Conservation (phyloP, 2,113 vertebrate genomes). For the Crotalus tigris region DNA sequence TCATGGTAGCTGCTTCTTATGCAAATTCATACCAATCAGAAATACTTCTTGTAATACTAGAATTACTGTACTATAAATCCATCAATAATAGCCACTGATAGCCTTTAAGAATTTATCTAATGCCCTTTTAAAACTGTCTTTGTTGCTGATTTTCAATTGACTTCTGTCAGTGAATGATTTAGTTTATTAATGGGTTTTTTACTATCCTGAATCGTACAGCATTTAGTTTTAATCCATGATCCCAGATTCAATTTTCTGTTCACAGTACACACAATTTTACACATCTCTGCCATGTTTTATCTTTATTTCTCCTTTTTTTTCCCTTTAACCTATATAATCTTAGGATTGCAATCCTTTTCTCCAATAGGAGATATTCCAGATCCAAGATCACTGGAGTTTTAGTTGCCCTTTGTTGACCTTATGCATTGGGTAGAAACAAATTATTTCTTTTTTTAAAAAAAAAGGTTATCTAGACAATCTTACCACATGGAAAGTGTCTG, state of each 20-base stretch:
- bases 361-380: not conserved
- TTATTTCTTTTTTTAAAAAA: not conserved
- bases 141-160: not conserved
- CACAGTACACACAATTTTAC: not conserved
- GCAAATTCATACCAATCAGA: not conserved
- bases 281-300: not conserved
- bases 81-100: not conserved
- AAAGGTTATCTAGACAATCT: accelerated
- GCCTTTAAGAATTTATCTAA: not conserved
- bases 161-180: not conserved
- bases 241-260: not conserved
- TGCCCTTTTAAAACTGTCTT: not conserved
- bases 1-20: not conserved
- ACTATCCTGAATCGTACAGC: not conserved
- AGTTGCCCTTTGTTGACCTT: not conserved
- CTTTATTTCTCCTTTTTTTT: not conserved
- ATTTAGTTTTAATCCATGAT: not conserved
- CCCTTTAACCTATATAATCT: not conserved
- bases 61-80: not conserved
- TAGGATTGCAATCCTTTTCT: not conserved
- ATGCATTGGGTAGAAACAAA: not conserved
- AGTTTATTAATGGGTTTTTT: not conserved
- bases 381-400: not conserved
- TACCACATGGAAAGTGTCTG: slow-evolving; percentile 5
- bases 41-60: not conserved